phyloP scores from a whole-genome alignment of 2,113 vertebrate species.

The Bambusicola thoracicus region DNA sequence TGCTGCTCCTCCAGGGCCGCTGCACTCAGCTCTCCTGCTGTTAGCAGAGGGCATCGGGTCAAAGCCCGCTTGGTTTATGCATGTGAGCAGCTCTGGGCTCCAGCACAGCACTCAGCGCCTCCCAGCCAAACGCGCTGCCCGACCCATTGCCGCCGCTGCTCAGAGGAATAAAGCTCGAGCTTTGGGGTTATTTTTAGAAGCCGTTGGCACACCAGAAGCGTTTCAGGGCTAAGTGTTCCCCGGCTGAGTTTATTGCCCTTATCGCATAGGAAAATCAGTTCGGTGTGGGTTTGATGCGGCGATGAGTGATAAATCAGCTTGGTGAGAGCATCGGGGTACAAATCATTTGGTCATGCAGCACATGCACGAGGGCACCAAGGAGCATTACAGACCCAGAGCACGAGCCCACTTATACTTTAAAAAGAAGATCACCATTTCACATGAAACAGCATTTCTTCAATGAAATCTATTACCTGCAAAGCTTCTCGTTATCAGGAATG shows the following conservation, averaged over 20 bases:
- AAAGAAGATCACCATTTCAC: not conserved
- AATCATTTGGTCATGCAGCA: not conserved
- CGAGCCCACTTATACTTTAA: not conserved
- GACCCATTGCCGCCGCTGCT: not conserved
- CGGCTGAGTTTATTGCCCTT: not conserved
- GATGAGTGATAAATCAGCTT: not conserved
- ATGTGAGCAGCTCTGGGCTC: not conserved
- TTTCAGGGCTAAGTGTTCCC: slow-evolving; percentile 45
- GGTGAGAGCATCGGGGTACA: not conserved
- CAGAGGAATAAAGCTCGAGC: not conserved
- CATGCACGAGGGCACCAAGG: not conserved
- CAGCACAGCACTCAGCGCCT: not conserved
- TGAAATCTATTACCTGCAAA: slow-evolving; percentile 14
- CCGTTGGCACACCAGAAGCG: not conserved
- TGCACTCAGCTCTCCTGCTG: not conserved
- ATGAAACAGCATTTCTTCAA: slow-evolving; percentile 38
- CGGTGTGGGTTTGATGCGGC: slow-evolving; percentile 23
- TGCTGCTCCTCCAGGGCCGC: not conserved
- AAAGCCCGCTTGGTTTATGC: not conserved
- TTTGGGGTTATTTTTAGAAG: slow-evolving; percentile 58
- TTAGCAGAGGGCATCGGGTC: slow-evolving; percentile 15
- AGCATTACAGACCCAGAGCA: slow-evolving; percentile 13
- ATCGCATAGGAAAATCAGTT: not conserved
- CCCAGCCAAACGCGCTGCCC: not conserved
- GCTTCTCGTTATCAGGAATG: not conserved